phyloP scores from a whole-genome alignment of 2,888 invertebrate genomes.

The Callimorpha dominula region DNA sequence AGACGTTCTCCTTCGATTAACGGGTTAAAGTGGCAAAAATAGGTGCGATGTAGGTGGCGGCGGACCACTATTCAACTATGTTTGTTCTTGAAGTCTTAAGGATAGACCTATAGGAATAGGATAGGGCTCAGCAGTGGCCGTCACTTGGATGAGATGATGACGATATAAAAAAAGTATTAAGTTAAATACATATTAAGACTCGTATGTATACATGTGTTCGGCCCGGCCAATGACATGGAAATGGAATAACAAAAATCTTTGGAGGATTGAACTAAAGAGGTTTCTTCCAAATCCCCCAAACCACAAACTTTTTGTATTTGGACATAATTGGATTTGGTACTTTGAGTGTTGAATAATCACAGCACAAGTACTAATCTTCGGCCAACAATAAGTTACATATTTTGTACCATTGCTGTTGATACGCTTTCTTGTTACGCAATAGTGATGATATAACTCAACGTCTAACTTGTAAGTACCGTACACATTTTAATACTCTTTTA shows the following conservation, averaged over 20 bases:
- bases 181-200: not conserved
- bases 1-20: too few species aligned
- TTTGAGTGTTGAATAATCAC: not conserved
- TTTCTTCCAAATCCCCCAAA: not conserved
- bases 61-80: too few species aligned
- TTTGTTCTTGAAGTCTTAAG: too few species aligned
- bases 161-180: not conserved
- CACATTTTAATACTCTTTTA: not conserved
- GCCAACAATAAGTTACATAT: not conserved
- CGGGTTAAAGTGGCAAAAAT: too few species aligned
- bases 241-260: not conserved
- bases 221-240: not conserved
- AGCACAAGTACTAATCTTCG: not conserved
- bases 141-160: too few species aligned
- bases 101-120: too few species aligned
- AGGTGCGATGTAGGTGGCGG: too few species aligned
- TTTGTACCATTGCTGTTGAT: conserved; percentile 1
- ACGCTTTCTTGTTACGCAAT: conserved; percentile 2
- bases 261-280: conserved; percentile 2
- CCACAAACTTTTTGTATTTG: not conserved
- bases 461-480: not conserved
- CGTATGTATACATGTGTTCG: not conserved
- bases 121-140: too few species aligned
- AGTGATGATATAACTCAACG: not conserved
- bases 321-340: conserved; percentile 6